Base-by-base conservation (phyloP, 2,888 invertebrate species). In the Cartodere bifasciata region DNA sequence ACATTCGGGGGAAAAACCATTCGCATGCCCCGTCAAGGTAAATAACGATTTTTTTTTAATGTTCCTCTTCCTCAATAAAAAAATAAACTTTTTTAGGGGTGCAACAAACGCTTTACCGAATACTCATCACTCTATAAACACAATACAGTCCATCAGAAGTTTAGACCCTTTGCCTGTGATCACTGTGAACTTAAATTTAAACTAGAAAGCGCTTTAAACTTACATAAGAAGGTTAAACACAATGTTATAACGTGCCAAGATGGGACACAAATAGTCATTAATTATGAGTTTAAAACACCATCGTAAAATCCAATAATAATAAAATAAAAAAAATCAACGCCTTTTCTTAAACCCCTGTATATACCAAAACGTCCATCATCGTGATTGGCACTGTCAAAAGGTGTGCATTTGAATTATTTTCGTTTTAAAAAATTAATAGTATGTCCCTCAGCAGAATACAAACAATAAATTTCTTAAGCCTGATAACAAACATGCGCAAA, bases 81-180 rank as follows among this genome's bases (percentile, higher is more conserved):
- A 24, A 24, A 24, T 6, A 10, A 24, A 6, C 6, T 7, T 29
- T 49, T 51, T 31, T 40, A 63, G 58, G 70, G 68, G 27, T 77
- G 76, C 52, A 67, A 67, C 13, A 72, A 72, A 48, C 58, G 72
- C 26, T 77, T 77, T 46, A 76, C 76, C 1, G 77, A 77, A 50
- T 77, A 76, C 50, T 75, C 75, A 28, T 75, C 74, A 42, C 62
- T 76, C 11, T 75, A 75, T 51, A 76, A 76, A 48, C 76, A 76
- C 50, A 70, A 72, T 43, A 60, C 67, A 20, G 71, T 67, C 20
- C 76, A 77, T 50, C 68, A 70, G 13, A 67, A 68, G 29, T 58
- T 63, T 35, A 68, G 69, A 44, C 70, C 70, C 3, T 71, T 68
- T 41, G 59, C 61, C 26, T 76, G 75, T 44, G 60, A 63, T 38